Evolutionary conservation across 2,888 invertebrate species (phyloP), one percentile per base, ranked within the genome.

Genomic region (Aphodius granarius): DNA sequence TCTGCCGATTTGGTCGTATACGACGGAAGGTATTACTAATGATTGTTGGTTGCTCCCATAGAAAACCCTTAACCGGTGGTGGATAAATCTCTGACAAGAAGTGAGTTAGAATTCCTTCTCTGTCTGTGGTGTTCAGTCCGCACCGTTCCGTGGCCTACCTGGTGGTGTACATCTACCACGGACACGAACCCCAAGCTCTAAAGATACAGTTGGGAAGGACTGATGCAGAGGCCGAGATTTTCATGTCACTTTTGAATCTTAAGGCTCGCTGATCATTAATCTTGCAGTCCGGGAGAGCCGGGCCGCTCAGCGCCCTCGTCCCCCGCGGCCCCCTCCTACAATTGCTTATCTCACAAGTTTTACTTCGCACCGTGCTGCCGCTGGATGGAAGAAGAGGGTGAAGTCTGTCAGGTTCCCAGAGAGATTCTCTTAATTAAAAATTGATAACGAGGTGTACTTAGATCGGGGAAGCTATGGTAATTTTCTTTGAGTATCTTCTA

Each of bases 191-290:
- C 43, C 43, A 43, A 43, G 43, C 43, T 81, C 80, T 82, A 83
- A 84, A 83, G 83, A 84, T 84, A 84, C 84, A 83, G 85, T 84
- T 84, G 84, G 84, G 43, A 43, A 43, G 43, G 85, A 83, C 83
- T 83, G 83, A 83, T 83, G 84, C 85, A 85, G 83, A 85, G 85
- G 84, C 86, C 83, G 86, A 87, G 87, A 87, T 87, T 87, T 87
- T 86, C 87, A 83, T 87, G 87, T 87, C 87, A 87, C 87, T 87
- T 87, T 87, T 86, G 86, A 87, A 87, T 86, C 86, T 86, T 85
- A 75, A 84, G 85, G 83, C 83, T 22, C 85, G 82, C 82, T 84
- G 83, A 87, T 87, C 87, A 87, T 87, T 87, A 87, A 87, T 87
- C 87, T 86, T 87, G 78, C 75, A 22, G 82, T 84, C 82, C 82